A percentile compares a stretch with the other conserved stretches of the same genome.
These are phyloP conservation scores for Corythaixoides concolor DNA, from an alignment of 2,113 vertebrate genomes.

Conservation along the genomic window DNA sequence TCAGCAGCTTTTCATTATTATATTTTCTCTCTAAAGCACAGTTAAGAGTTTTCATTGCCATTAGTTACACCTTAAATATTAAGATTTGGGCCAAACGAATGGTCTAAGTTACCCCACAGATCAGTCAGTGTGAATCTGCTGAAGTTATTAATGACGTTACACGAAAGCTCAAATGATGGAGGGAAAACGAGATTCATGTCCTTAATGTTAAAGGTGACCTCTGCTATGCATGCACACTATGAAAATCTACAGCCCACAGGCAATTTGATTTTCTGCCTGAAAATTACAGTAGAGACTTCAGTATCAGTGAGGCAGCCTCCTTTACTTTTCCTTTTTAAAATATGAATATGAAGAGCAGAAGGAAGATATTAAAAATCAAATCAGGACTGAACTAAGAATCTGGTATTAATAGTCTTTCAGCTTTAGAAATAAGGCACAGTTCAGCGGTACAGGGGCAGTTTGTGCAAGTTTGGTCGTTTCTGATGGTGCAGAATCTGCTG, in stretches of 20 bases:
- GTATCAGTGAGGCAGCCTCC: not conserved
- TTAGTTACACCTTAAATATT: slow-evolving; percentile 54
- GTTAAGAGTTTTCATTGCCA: slow-evolving; percentile 29
- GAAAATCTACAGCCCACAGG: slow-evolving; percentile 38
- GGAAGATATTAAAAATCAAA: slow-evolving; percentile 21
- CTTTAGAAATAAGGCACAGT: slow-evolving; percentile 32
- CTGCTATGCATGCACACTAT: not conserved
- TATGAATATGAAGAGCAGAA: not conserved
- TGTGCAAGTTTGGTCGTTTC: slow-evolving; percentile 43
- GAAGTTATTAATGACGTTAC: slow-evolving; percentile 17
- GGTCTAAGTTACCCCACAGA: slow-evolving; percentile 17
- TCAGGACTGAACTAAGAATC: slow-evolving; percentile 11
- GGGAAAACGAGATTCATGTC: slow-evolving; percentile 5
- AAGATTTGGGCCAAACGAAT: slow-evolving; percentile 14
- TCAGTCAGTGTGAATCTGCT: slow-evolving; percentile 16
- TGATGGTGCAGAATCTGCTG: slow-evolving; percentile 30
- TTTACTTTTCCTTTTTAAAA: slow-evolving; percentile 11
- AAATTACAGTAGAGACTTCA: slow-evolving; percentile 44
- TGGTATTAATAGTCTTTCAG: not conserved
- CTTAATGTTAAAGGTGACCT: slow-evolving; percentile 56
- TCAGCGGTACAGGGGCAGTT: not conserved
- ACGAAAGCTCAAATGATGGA: slow-evolving; percentile 21
- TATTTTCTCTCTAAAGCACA: slow-evolving; percentile 35
- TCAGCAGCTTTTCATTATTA: slow-evolving; percentile 4
- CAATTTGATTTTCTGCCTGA: slow-evolving; percentile 53